Conservation (phyloP, 2,113 vertebrate species). For the Eira barbara region DNA sequence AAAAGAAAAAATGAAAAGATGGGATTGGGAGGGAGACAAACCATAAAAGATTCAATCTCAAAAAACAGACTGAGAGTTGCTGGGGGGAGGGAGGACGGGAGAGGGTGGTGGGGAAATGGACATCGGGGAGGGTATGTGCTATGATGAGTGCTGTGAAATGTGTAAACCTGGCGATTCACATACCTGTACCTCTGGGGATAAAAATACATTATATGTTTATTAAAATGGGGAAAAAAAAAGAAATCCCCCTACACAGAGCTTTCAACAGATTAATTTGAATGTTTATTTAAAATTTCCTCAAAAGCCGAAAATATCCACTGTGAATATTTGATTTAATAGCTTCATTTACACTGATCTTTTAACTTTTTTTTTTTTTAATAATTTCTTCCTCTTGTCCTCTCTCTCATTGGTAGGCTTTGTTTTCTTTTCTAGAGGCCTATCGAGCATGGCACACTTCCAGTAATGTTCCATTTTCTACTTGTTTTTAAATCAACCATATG, state of each 20-base stretch:
- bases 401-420: neutral
- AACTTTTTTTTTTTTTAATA: neutral
- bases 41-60: no score
- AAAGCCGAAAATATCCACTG: neutral
- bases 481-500: conserved; percentile 57
- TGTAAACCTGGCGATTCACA: no score
- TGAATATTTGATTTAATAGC: neutral
- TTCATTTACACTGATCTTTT: neutral
- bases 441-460: neutral
- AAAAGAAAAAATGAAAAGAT: no score
- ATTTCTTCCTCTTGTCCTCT: conserved; percentile 17
- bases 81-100: no score
- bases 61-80: no score
- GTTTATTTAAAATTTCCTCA: conserved; percentile 31
- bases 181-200: no score
- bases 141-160: no score
- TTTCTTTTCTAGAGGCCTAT: conserved; percentile 39
- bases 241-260: neutral
- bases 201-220: no score
- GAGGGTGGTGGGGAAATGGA: no score
- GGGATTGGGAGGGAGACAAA: no score
- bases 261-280: neutral
- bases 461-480: conserved; percentile 56
- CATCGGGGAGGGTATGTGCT: no score
- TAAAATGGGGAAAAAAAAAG: no score